Evolutionary conservation across 2,888 invertebrate species (phyloP), one percentile per base, ranked within the genome.

Genomic region (Plebejus anna): DNA sequence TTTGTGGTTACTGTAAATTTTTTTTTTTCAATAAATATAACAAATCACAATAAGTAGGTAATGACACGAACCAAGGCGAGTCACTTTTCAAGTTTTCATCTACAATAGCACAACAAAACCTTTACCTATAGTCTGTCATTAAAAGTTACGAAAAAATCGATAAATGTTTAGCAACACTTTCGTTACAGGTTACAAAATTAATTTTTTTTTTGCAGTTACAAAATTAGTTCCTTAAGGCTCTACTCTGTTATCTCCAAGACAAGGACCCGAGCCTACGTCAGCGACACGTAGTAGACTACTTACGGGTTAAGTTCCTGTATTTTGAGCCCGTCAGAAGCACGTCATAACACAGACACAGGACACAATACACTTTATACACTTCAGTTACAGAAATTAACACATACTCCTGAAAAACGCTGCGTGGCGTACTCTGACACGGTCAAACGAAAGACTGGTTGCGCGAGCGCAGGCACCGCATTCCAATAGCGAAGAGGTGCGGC

Each of bases 381-480:
- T 82, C 83, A 82, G 83, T 84, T 88, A 86, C 86, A 83, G 84
- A 87, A 87, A 87, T 88, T 87, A 88, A 91, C 92, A 88, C 92
- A 94, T 91, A 89, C 90, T 88, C 87, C 85, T 87, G 84, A 87
- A 84, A 86, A 85, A 81, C 81, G 82, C 81, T 81, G 82, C 86
- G 84, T 86, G 84, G 82, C 87, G 84, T 66, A 83, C 84, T 83
- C 85, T 84, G 83, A 83, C 86, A 87, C 87, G 87, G 85, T 83
- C 87, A 86, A 87, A 89, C 84, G 85, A 88, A 89, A 89, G 90
- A 91, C 90, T 90, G 89, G 88, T 84, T 84, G 81, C 80, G 82
- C 82, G 91, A 89, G 91, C 89, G 87, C 86, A 82, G 90, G 91
- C 90, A 84, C 92, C 91, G 89, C 93, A 93, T 93, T 93, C 93